Conservation (phyloP, 2,797 vertebrate genomes). For the Urosaurus nigricauda region DNA sequence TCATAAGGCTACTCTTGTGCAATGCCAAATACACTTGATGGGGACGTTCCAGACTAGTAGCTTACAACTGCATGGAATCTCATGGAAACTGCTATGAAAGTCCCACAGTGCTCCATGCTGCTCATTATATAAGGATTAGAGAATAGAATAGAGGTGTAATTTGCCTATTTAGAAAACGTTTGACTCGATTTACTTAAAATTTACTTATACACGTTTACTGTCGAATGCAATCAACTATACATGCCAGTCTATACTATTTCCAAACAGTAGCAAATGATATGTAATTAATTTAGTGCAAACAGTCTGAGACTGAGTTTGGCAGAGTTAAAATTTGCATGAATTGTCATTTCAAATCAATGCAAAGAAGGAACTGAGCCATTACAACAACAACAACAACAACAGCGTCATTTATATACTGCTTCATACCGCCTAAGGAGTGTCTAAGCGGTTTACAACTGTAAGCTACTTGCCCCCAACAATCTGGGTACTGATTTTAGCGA, state of each 20-base stretch:
- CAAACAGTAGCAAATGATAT: not conserved
- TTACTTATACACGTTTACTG: not conserved
- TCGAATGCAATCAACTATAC: not conserved
- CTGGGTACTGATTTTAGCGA: no score
- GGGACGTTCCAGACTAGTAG: not conserved
- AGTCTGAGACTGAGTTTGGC: not conserved
- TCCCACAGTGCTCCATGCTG: not conserved
- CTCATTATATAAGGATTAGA: not conserved
- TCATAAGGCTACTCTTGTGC: not conserved
- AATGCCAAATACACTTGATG: not conserved
- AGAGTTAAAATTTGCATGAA: not conserved
- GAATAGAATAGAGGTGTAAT: not conserved
- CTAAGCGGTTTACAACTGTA: no score
- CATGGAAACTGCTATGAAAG: not conserved
- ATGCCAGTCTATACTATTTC: not conserved
- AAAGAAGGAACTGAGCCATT: not conserved
- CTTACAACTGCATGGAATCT: not conserved
- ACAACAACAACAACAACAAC: no score
- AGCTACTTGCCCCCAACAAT: no score
- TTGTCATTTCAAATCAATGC: not conserved
- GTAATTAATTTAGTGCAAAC: not conserved
- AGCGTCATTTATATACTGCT: no score
- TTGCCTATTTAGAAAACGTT: not conserved
- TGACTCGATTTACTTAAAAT: not conserved
- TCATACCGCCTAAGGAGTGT: no score